These are phyloP conservation scores for mouse (Mus musculus) DNA, from an alignment of 2,113 vertebrate species.

Conservation along the genomic window DNA sequence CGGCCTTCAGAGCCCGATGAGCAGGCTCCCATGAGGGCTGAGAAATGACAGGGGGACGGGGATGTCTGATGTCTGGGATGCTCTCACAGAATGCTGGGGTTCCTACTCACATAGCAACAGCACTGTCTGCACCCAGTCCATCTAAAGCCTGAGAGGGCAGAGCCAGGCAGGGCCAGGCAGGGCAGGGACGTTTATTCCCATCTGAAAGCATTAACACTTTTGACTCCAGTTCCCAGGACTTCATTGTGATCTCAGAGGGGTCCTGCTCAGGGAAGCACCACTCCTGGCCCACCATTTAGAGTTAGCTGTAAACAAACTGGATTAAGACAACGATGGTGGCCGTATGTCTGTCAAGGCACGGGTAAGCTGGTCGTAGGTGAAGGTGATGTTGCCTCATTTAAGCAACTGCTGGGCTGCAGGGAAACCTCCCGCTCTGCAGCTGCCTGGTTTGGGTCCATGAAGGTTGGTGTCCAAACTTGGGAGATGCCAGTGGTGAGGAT, in stretches of 20 bases:
- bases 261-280: neutral
- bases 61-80: neutral
- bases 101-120: neutral
- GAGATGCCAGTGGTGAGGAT: neutral
- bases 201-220: neutral
- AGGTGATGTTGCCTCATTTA: rapidly evolving
- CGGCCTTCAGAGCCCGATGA: neutral
- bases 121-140: neutral
- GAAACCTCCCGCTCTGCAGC: too few relatives aligned
- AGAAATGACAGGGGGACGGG: neutral
- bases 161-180: too few relatives aligned
- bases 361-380: neutral
- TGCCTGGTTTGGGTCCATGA: neutral
- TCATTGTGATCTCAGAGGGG: neutral
- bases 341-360: neutral
- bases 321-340: neutral
- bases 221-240: neutral
- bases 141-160: neutral
- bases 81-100: neutral
- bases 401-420: neutral
- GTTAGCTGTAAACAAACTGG: neutral
- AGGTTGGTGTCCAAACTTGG: neutral
- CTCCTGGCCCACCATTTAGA: neutral
- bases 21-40: neutral
- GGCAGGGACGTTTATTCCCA: neutral